A percentile compares a stretch with the other conserved stretches of the same genome.
Conservation (phyloP, 2,888 invertebrate genomes). For the Synanthedon vespiformis region DNA sequence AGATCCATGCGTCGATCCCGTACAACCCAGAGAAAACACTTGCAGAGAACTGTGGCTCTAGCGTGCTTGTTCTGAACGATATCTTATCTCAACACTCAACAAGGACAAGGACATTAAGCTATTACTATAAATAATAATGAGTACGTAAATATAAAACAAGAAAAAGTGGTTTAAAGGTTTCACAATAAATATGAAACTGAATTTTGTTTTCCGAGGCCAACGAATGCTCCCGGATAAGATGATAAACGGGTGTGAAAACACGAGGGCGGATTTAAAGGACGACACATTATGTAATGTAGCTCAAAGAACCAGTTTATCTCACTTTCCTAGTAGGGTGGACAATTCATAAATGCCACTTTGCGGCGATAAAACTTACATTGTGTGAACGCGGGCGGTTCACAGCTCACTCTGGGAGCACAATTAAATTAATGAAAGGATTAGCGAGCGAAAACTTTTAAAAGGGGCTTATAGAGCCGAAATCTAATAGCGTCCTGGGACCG, state of each 20-base stretch:
- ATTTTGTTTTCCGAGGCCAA: not conserved
- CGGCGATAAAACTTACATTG: not conserved
- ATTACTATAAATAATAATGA: no score
- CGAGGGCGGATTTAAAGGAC: not conserved
- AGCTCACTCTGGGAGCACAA: not conserved
- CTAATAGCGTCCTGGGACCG: not conserved
- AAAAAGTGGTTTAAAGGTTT: not conserved
- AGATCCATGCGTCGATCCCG: no score
- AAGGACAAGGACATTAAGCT: no score
- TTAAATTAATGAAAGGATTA: not conserved
- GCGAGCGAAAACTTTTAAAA: not conserved
- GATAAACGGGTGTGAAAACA: conserved; percentile 1
- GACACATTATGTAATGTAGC: conserved; percentile 2
- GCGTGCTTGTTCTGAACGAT: no score
- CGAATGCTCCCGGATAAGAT: not conserved
- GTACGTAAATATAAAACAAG: no score
- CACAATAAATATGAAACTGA: not conserved
- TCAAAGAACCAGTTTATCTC: not conserved
- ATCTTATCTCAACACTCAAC: no score
- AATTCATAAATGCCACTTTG: not conserved
- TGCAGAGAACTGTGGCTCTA: no score
- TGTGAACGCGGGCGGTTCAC: not conserved
- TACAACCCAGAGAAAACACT: no score
- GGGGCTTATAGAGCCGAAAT: not conserved
- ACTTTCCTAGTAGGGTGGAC: not conserved